These are phyloP conservation scores for Drosophila simulans DNA, from an alignment of 1,140 invertebrate genomes.

Conservation along the genomic window DNA sequence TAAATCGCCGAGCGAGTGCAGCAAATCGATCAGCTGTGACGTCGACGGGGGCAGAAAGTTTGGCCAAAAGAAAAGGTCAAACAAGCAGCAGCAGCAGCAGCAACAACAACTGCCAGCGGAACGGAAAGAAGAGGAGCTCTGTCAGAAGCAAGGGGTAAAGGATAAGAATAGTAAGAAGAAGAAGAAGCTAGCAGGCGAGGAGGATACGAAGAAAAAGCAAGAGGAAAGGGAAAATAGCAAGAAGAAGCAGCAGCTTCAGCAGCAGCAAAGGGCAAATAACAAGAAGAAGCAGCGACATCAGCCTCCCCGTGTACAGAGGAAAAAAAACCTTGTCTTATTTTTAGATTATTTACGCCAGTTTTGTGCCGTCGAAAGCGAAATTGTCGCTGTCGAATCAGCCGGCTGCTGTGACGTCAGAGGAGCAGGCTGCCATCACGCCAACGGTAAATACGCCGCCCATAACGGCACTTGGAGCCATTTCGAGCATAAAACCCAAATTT, in stretches of 20 bases:
- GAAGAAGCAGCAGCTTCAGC: constrained; percentile 13
- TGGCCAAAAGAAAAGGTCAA: constrained; percentile 59
- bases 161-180: constrained; percentile 15
- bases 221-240: constrained; percentile 6
- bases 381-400: constrained; percentile 41
- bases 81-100: constrained; percentile 39
- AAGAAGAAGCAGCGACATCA: constrained; percentile 30
- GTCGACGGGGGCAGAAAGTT: constrained; percentile 44
- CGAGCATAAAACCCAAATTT: constrained; percentile 81
- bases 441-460: constrained; percentile 59
- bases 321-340: constrained; percentile 71
- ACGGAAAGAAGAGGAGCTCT: constrained; percentile 15
- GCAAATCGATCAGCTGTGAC: constrained; percentile 73
- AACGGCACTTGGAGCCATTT: constrained; percentile 70
- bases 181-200: constrained; percentile 17
- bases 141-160: constrained; percentile 1
- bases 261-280: constrained; percentile 14
- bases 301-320: constrained; percentile 39
- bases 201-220: constrained; percentile 13
- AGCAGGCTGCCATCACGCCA: constrained; percentile 47
- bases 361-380: constrained; percentile 57
- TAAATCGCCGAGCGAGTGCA: constrained; percentile 41
- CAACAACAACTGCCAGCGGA: constrained; percentile 23
- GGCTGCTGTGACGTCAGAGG: constrained; percentile 30
- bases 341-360: constrained; percentile 71